Evolutionary conservation across 2,888 invertebrate genomes (phyloP).

Genomic region (Empis stercorea): DNA sequence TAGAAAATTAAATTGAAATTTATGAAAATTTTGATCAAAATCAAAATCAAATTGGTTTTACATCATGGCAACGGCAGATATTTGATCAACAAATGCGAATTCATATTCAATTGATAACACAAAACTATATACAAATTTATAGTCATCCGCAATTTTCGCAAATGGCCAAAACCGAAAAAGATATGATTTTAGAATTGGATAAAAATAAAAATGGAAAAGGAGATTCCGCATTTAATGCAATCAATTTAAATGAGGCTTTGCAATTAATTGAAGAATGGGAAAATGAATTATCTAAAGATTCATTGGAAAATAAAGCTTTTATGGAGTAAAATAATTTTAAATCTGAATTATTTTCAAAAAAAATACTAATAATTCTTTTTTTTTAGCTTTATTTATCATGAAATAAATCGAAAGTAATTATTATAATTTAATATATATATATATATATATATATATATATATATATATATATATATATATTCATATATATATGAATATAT

Average conservation of each 20-base stretch:
- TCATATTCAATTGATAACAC: slow-evolving; percentile 72
- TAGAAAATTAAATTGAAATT: slow-evolving; percentile 13
- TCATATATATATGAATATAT: no score
- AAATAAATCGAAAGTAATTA: slow-evolving; percentile 41
- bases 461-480: no score
- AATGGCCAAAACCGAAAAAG: slow-evolving; percentile 36
- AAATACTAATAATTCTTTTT: slow-evolving; percentile 8
- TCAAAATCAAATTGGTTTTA: slow-evolving; percentile 21
- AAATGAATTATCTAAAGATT: slow-evolving; percentile 38
- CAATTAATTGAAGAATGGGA: slow-evolving; percentile 52
- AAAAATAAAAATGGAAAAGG: slow-evolving; percentile 31
- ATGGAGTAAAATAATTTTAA: slow-evolving; percentile 38
- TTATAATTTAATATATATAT: no score
- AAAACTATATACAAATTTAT: slow-evolving; percentile 56
- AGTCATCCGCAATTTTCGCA: slow-evolving; percentile 51
- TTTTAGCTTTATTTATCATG: slow-evolving; percentile 43
- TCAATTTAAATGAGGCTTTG: slow-evolving; percentile 50
- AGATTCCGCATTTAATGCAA: slow-evolving; percentile 43
- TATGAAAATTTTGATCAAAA: slow-evolving; percentile 8
- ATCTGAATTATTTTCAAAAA: background rate
- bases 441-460: no score
- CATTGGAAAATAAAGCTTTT: slow-evolving; percentile 41
- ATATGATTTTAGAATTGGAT: slow-evolving; percentile 25
- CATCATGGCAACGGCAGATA: slow-evolving; percentile 43
- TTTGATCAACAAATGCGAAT: slow-evolving; percentile 64